These are phyloP conservation scores for Myathropa florea DNA, from an alignment of 2,888 invertebrate genomes.

Conservation along the genomic window DNA sequence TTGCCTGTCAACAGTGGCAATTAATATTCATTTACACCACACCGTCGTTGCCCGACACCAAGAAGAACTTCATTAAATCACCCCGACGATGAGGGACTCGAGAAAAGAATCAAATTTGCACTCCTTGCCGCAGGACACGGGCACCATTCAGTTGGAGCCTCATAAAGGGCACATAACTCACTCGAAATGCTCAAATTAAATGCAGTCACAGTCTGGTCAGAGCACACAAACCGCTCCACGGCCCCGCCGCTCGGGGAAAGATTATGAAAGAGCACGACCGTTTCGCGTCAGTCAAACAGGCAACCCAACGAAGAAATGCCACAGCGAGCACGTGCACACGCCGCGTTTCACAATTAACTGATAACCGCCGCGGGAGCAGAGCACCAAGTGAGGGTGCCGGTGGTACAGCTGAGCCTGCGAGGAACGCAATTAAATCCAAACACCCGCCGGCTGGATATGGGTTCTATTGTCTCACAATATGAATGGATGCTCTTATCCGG, in stretches of 20 bases:
- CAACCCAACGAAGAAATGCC: too few species aligned
- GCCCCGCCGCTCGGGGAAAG: too few species aligned
- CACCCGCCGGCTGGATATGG: background rate
- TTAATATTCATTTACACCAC: conserved; percentile 62
- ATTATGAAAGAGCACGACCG: background rate
- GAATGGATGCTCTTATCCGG: conserved; percentile 25
- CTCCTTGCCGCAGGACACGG: conserved; percentile 21
- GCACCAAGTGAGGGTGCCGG: background rate
- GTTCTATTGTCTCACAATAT: conserved; percentile 44
- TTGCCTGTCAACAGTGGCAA: conserved; percentile 46
- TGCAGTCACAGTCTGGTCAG: conserved; percentile 32
- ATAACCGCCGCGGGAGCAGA: conserved; percentile 20
- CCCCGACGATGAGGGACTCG: conserved; percentile 6
- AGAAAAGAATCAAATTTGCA: conserved; percentile 40
- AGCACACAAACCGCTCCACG: background rate
- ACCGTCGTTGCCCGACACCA: background rate
- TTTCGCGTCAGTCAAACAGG: too few species aligned
- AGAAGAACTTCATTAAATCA: conserved; percentile 52
- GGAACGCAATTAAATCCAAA: background rate
- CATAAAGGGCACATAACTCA: conserved; percentile 6
- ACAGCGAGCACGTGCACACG: conserved; percentile 28
- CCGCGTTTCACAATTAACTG: conserved; percentile 36
- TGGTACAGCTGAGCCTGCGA: background rate
- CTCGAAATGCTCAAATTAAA: conserved; percentile 34
- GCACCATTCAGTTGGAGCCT: background rate